Base-by-base conservation (phyloP, 1,140 invertebrate species). In the Trachymyrmex septentrionalis region DNA sequence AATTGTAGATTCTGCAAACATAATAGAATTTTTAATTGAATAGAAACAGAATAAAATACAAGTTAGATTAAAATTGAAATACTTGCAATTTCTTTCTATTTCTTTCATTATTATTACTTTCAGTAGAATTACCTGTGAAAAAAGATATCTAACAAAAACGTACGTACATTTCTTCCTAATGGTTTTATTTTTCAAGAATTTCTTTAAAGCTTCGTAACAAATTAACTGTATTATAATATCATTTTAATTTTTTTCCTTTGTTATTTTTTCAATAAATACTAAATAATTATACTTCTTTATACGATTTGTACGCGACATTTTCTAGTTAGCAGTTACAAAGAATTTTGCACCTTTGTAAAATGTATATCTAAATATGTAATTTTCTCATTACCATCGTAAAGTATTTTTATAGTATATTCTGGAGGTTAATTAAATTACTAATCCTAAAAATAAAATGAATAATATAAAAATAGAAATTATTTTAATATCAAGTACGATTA, bases 11-110 rank as follows among this genome's bases (percentile, higher is more conserved):
- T 1, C 66, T 44, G 16, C 12, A n/a, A n/a, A 44, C 2, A n/a
- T n/a, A n/a, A n/a, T n/a, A n/a, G n/a, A n/a, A n/a, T 55, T 69
- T 59, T 72, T 59, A 82, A 59, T 59, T 72, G 57, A 30, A 48
- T 48, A 72, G 19, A 72, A 57, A 21, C 21, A 3, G 1, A 59
- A 34, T 21, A 55, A 6, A 53, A 69, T 57, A 72, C 9, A 5
- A 14, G n/a, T 71, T 71, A 50, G n/a, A 21, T 38, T 67, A 48
- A 71, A 81, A 2, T 71, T 57, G 44, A 78, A 55, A 24, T 67
- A 61, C 12, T 72, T 57, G n/a, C 34, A 50, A 44, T 24, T 27
- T 57, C 16, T 44, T 72, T 81, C 30, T 9, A 27, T 73, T 72
- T 72, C 19, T 4, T 80, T 34, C 19, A 27, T 80, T 50, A 53